These are phyloP conservation scores for Cynoglossus semilaevis DNA, from an alignment of 2,113 vertebrate genomes.

Conservation along the genomic window DNA sequence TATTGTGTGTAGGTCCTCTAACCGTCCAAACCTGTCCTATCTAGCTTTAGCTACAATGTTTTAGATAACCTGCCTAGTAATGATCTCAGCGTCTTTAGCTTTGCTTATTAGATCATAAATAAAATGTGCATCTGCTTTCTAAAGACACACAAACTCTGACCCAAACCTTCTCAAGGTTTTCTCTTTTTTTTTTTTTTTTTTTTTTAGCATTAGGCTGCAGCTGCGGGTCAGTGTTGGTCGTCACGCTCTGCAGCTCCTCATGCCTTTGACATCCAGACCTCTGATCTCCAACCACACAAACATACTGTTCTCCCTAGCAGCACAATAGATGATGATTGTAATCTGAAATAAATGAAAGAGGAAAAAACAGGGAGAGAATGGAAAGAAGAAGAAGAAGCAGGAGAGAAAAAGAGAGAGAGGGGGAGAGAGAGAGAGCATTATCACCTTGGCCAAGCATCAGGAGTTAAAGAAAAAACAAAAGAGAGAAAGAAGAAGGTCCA, in stretches of 20 bases:
- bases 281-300: constrained; percentile 53
- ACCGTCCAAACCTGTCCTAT: no score
- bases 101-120: no score
- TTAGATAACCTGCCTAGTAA: no score
- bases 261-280: constrained; percentile 41
- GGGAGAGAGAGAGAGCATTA: constrained; percentile 74
- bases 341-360: constrained; percentile 93
- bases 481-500: constrained; percentile 84
- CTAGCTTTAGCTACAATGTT: no score
- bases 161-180: no score
- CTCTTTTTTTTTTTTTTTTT: no score
- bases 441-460: constrained; percentile 82
- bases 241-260: constrained; percentile 14
- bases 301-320: constrained; percentile 42
- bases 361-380: constrained; percentile 26
- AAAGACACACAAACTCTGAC: no score
- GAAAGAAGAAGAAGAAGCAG: constrained; percentile 11
- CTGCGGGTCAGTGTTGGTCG: constrained; percentile 43
- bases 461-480: constrained; percentile 68
- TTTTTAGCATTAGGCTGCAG: constrained; percentile 24
- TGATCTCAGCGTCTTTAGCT: no score
- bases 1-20: no score
- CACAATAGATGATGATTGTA: constrained; percentile 83
- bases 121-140: no score
- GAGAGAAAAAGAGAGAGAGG: constrained; percentile 60